These are phyloP conservation scores for Scartelaos histophorus DNA, from an alignment of 2,113 vertebrate genomes.

Conservation along the genomic window DNA sequence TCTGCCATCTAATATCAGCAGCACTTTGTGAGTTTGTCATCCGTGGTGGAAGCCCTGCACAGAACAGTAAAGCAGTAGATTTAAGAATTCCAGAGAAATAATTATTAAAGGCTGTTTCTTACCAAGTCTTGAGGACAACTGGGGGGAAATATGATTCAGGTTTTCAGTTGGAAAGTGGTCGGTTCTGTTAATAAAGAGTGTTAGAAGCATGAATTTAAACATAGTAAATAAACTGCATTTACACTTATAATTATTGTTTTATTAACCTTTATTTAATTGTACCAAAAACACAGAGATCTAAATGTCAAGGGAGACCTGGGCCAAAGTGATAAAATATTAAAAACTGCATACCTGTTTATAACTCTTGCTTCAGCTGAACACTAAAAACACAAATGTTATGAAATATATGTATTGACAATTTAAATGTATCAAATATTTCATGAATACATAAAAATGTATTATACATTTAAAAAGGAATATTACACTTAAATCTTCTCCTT, in stretches of 20 bases:
- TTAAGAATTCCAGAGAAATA: neutral
- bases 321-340: neutral
- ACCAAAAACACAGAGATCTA: too few species aligned
- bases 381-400: conserved; percentile 24
- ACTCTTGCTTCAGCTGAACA: conserved; percentile 31
- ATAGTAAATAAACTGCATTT: too few species aligned
- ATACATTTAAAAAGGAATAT: too few species aligned
- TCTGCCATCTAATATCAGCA: conserved; percentile 13
- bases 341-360: conserved; percentile 37
- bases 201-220: neutral
- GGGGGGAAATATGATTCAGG: conserved; percentile 4
- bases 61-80: neutral
- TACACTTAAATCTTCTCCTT: too few species aligned
- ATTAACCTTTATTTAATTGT: too few species aligned
- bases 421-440: too few species aligned
- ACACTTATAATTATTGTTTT: too few species aligned
- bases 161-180: conserved; percentile 3
- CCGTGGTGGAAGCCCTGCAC: conserved; percentile 18
- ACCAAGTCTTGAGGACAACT: conserved; percentile 19
- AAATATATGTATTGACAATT: too few species aligned
- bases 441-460: too few species aligned
- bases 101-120: conserved; percentile 13
- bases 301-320: too few species aligned
- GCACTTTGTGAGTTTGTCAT: conserved; percentile 1
- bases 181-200: conserved; percentile 23